phyloP scores from a whole-genome alignment of 1,140 invertebrate species.

The Tetranychus urticae region DNA sequence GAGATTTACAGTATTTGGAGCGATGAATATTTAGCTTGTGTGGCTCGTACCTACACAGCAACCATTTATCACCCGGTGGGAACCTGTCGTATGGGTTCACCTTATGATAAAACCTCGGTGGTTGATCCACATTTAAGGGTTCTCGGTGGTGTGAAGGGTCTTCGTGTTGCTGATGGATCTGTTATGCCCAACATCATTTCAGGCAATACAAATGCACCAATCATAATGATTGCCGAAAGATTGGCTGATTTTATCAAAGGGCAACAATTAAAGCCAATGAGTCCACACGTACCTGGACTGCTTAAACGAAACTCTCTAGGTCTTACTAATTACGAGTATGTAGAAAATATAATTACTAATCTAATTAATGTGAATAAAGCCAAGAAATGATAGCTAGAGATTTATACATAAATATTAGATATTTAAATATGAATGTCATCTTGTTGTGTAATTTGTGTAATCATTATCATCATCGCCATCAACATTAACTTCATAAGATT shows the following conservation, averaged over 20 bases:
- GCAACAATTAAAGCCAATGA: neutral
- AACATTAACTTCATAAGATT: too few relatives aligned
- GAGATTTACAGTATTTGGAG: conserved; percentile 38
- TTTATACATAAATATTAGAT: too few relatives aligned
- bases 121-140: conserved; percentile 42
- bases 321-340: neutral
- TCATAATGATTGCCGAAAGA: conserved; percentile 38
- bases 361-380: neutral
- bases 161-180: conserved; percentile 13
- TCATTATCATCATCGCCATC: too few relatives aligned
- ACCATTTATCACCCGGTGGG: conserved; percentile 40
- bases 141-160: conserved; percentile 21
- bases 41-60: conserved; percentile 55
- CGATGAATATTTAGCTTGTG: conserved; percentile 59
- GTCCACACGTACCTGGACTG: neutral
- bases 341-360: neutral
- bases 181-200: conserved; percentile 16
- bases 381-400: neutral
- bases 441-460: too few relatives aligned
- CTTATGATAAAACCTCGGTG: conserved; percentile 43
- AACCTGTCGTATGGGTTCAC: conserved; percentile 52
- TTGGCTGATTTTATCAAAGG: neutral
- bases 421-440: too few relatives aligned
- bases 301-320: neutral
- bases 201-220: conserved; percentile 42